phyloP scores from a whole-genome alignment of 2,797 vertebrate species.

The Crypturellus tataupa region DNA sequence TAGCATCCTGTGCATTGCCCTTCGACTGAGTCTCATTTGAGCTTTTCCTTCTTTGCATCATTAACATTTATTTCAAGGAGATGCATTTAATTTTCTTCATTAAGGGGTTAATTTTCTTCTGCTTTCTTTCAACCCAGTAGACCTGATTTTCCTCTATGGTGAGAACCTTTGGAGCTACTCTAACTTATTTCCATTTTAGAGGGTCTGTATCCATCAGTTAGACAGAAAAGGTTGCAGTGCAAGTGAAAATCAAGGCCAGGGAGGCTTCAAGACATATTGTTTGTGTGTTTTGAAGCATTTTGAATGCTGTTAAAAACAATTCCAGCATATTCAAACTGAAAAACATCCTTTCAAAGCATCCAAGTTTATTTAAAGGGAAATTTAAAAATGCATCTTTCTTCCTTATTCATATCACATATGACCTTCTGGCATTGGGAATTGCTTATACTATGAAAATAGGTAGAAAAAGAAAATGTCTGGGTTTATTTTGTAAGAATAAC shows the following conservation, averaged over 20 bases:
- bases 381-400: neutral
- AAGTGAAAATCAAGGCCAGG: conserved; percentile 1
- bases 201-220: neutral
- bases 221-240: neutral
- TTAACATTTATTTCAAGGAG: neutral
- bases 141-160: neutral
- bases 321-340: neutral
- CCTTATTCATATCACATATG: neutral
- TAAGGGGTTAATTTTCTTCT: neutral
- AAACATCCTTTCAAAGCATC: neutral
- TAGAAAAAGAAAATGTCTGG: neutral
- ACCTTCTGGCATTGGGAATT: neutral
- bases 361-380: neutral
- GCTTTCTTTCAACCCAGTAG: neutral
- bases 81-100: neutral
- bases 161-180: neutral
- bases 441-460: neutral
- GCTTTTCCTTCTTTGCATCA: neutral
- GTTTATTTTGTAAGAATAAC: neutral
- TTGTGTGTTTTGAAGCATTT: neutral
- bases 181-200: conserved; percentile 36
- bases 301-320: neutral
- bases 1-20: neutral
- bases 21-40: neutral
- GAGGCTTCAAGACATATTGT: neutral